phyloP scores from a whole-genome alignment of 2,113 vertebrate genomes.

The Thalassoma bifasciatum region DNA sequence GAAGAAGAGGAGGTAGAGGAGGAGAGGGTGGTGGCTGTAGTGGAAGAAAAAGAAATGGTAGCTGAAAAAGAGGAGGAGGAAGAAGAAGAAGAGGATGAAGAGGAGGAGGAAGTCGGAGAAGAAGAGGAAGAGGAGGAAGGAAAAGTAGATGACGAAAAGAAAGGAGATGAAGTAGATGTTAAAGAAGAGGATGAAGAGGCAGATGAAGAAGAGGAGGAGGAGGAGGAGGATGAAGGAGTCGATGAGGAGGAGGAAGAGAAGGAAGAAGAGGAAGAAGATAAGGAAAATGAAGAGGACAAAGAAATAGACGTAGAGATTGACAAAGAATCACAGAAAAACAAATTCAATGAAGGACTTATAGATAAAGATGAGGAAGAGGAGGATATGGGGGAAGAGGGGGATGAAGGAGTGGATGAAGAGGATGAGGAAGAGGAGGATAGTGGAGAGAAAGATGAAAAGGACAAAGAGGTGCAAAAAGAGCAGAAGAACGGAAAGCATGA shows the following conservation, averaged over 20 bases:
- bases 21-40: not conserved
- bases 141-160: not conserved
- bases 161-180: not conserved
- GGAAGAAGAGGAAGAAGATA: not conserved
- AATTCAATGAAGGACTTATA: not conserved
- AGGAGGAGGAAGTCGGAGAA: rapidly evolving
- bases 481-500: not conserved
- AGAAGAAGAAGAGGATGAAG: not conserved
- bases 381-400: not conserved
- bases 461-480: not conserved
- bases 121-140: not conserved
- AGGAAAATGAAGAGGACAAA: not conserved
- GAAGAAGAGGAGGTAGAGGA: not conserved
- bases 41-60: not conserved
- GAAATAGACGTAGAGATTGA: not conserved
- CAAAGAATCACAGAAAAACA: not conserved
- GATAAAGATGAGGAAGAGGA: rapidly evolving
- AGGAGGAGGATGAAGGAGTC: too few relatives aligned
- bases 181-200: not conserved
- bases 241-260: not conserved
- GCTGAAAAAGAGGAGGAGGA: not conserved
- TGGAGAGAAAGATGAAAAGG: not conserved
- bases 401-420: not conserved
- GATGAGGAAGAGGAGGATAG: not conserved
- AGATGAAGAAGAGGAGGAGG: not conserved